Evolutionary conservation across 2,797 vertebrate genomes (phyloP).

Genomic region (Tadarida brasiliensis): DNA sequence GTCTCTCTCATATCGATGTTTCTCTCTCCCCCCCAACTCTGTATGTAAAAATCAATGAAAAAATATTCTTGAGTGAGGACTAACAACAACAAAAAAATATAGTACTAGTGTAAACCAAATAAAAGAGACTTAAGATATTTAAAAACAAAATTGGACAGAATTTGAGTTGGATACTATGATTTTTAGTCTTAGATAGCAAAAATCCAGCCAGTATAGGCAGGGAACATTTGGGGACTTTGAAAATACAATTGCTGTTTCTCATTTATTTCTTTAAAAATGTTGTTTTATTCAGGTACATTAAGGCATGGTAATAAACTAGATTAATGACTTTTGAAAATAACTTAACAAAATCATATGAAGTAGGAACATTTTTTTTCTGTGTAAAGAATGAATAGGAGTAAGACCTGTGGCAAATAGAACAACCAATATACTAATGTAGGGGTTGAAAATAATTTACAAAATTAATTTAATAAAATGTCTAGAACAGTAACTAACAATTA

Average conservation of each 20-base stretch:
- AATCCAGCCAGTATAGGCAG: background rate
- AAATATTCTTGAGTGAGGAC: no score
- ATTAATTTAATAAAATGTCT: slow-evolving; percentile 77
- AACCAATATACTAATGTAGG: slow-evolving; percentile 43
- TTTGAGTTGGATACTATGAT: background rate
- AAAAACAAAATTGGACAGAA: background rate
- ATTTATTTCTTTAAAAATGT: background rate
- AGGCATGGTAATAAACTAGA: background rate
- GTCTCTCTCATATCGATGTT: no score
- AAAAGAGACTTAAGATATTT: background rate
- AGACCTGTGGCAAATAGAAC: slow-evolving; percentile 31
- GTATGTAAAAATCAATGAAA: no score
- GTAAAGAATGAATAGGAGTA: background rate
- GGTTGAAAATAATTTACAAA: slow-evolving; percentile 78
- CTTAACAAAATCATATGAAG: slow-evolving; percentile 56
- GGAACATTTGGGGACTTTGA: background rate
- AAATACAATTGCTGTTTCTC: background rate
- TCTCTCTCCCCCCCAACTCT: no score
- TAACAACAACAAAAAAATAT: background rate
- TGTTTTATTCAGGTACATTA: background rate
- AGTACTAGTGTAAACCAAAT: background rate
- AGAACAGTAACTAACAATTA: slow-evolving; percentile 61
- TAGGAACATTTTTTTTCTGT: background rate
- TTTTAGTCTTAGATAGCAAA: background rate
- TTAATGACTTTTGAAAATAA: slow-evolving; percentile 63